Conservation (phyloP, 2,113 vertebrate genomes). For the Gymnocephalus cernua region DNA sequence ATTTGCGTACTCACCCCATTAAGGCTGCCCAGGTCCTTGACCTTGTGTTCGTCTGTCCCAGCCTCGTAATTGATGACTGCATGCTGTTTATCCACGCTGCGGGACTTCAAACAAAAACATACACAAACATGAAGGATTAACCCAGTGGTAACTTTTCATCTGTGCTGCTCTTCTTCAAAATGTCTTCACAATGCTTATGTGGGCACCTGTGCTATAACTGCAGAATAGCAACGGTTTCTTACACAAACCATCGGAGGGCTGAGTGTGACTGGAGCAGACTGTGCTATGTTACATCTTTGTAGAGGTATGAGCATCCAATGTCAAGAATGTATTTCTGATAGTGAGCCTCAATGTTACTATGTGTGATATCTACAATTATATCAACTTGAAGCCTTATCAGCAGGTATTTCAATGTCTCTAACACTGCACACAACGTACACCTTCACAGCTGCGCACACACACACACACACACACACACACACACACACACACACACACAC, state of each 20-base stretch:
- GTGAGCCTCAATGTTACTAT: conserved; percentile 10
- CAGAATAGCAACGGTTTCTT: conserved; percentile 11
- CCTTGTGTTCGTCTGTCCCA: conserved; percentile 92
- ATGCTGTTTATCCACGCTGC: conserved; percentile 98
- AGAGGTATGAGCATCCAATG: conserved; percentile 21
- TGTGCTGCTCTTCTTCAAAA: conserved; percentile 9
- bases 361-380: not conserved
- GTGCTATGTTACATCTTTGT: conserved; percentile 4
- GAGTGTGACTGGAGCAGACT: conserved; percentile 3
- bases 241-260: conserved; percentile 20
- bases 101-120: conserved; percentile 87
- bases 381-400: conserved; percentile 24
- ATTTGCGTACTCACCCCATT: conserved; percentile 91
- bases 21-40: conserved; percentile 97
- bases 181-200: not conserved
- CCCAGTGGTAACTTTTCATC: not conserved
- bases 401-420: conserved; percentile 45
- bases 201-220: not conserved
- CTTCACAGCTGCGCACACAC: not conserved
- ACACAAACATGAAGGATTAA: conserved; percentile 22
- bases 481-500: not conserved
- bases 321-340: conserved; percentile 41
- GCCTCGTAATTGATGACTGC: conserved; percentile 97
- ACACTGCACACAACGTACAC: not conserved
- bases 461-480: conserved; percentile 7